Base-by-base conservation (phyloP, 2,888 invertebrate genomes). In the Cheilosia vernalis region DNA sequence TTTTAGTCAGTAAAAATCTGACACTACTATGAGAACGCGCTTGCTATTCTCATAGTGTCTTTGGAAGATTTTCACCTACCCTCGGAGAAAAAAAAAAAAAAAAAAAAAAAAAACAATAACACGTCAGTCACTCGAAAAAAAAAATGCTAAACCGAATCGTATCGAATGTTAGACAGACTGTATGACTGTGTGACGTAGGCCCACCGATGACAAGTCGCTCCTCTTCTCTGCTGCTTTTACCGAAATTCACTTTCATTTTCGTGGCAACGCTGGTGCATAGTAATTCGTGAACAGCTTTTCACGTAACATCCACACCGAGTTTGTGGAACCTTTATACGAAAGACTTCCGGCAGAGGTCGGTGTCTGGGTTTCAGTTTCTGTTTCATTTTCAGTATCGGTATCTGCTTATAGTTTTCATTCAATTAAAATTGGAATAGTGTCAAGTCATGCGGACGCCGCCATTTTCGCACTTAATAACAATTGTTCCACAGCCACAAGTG, bases 201-300 rank as follows among this genome's bases (percentile, higher is more conserved):
- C 30, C 9, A 2, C 30, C 9, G 30, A 30, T 30, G 30, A 30
- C 30, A 30, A 30, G 30, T 30, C 9, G 30, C 9, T 40, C 30
- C 24, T 19, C 19, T 58, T 66, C 64, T 37, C 47, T 58, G 66
- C 37, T 37, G 13, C 10, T 37, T 58, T 58, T 42, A 21, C 17
- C 40, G 19, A 56, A 64, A 53, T 30, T 72, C 51, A 79, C 70
- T 79, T 78, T 78, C 78, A 51, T 70, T 78, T 70, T 78, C 63
- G 40, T 63, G 49, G 24, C 61, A 15, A 17, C 44, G 44, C 44
- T 9, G 37, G 19, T 9, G 27, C 61, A 56, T n/a, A 10, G 64
- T 47, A 15, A 76, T 58, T 74, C 47, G 44, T 17, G n/a, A 47
- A 47, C 27, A 61, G 30, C 30, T 63, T 63, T 63, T 15, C 37